Conservation (phyloP, 2,888 invertebrate species). For the Nymphalis polychloros region DNA sequence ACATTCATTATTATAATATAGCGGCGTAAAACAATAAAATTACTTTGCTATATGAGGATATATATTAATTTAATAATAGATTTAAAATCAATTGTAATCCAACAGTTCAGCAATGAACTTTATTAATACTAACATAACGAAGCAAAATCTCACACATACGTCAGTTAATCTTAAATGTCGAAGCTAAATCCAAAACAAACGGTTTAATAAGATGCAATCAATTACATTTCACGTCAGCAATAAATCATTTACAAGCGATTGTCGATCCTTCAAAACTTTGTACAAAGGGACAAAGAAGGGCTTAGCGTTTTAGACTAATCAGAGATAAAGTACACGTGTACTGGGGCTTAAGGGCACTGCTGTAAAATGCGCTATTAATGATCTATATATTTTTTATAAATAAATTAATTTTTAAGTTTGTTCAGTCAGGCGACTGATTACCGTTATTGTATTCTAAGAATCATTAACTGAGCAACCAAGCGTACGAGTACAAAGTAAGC, state of each 20-base stretch:
- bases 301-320: slow-evolving; percentile 55
- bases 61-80: too few relatives aligned
- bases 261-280: slow-evolving; percentile 47
- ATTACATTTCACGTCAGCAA: slow-evolving; percentile 52
- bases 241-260: slow-evolving; percentile 76
- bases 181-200: slow-evolving; percentile 25
- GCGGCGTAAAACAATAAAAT: too few relatives aligned
- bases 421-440: too few relatives aligned
- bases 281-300: slow-evolving; percentile 31
- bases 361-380: background rate
- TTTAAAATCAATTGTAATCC: too few relatives aligned
- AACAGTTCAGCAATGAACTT: too few relatives aligned
- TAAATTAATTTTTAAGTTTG: too few relatives aligned
- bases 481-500: too few relatives aligned
- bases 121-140: background rate
- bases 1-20: too few relatives aligned
- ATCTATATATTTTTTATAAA: background rate
- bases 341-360: slow-evolving; percentile 15
- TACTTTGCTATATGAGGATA: too few relatives aligned
- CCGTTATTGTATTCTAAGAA: too few relatives aligned
- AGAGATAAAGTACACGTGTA: slow-evolving; percentile 71
- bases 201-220: slow-evolving; percentile 47
- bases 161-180: slow-evolving; percentile 9
- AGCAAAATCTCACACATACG: background rate
- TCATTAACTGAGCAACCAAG: too few relatives aligned